Evolutionary conservation across 2,888 invertebrate species (phyloP), one percentile per base, ranked within the genome.

Genomic region (Resseliella maxima): DNA sequence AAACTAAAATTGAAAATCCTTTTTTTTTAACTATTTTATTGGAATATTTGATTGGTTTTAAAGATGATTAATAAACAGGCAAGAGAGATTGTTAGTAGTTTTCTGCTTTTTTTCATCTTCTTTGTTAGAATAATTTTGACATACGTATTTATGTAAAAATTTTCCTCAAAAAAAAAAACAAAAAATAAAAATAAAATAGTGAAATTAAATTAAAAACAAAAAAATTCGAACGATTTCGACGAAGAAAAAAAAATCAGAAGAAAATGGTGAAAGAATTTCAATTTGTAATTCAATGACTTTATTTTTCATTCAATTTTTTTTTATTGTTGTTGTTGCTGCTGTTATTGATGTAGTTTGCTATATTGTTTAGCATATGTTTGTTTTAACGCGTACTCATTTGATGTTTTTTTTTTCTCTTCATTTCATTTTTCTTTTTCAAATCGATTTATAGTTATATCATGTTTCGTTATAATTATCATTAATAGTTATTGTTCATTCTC

Each of bases 401-500:
- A 24, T 59, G 59, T 59, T 59, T 24, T 59, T 59, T 24, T 59
- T 59, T 24, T 59, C 59, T 50, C 24, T 24, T 59, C 24, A 5
- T 41, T 41, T 41, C 12, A 41, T 41, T 12, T n/a, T n/a, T n/a
- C n/a, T n/a, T n/a, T n/a, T n/a, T 59, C 59, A 59, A 59, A 59
- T 59, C 59, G 24, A 59, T 72, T 72, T 72, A 72, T 72, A 72
- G 72, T 72, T 72, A 72, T 72, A 72, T 72, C 72, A 72, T 72
- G 31, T 72, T 31, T 72, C 72, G 31, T 72, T 72, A 72, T 72
- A 72, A 72, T 72, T 72, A 72, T 72, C 72, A 72, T 72, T 72
- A 72, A 72, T 72, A 72, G 31, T 72, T 72, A 72, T 72, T 72
- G 72, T 72, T 72, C 72, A 72, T 72, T 72, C 15, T 72, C 31